phyloP scores from a whole-genome alignment of 2,113 vertebrate genomes.

The Dromiciops gliroides region DNA sequence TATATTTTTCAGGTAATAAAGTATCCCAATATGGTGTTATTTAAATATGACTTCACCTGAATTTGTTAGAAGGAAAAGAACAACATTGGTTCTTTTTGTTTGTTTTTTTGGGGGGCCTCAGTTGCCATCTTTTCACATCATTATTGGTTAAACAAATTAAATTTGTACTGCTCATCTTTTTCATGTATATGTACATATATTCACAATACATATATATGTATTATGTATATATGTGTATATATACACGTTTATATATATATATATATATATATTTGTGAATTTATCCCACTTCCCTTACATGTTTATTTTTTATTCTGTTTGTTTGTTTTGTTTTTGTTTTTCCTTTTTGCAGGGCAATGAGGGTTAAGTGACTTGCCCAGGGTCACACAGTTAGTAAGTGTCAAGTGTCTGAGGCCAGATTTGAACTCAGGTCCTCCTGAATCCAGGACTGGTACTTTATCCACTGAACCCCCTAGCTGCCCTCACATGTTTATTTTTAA shows the following conservation, averaged over 20 bases:
- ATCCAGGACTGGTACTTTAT: too few species aligned
- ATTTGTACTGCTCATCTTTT: neutral
- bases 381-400: too few species aligned
- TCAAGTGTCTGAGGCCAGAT: too few species aligned
- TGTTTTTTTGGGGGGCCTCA: too few species aligned
- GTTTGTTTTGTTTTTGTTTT: too few species aligned
- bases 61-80: neutral
- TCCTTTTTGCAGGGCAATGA: too few species aligned
- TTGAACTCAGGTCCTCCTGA: too few species aligned
- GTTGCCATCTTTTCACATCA: neutral
- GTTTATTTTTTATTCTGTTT: neutral
- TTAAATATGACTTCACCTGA: neutral
- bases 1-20: slow-evolving; percentile 3
- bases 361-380: too few species aligned
- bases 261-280: neutral
- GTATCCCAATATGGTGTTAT: neutral
- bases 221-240: too few species aligned
- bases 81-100: too few species aligned
- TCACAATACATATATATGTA: neutral
- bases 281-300: neutral
- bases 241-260: too few species aligned
- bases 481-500: neutral
- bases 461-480: too few species aligned
- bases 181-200: neutral
- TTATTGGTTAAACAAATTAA: slow-evolving; percentile 28